Evolutionary conservation across 2,113 vertebrate species (phyloP).

Genomic region (Setophaga coronata): DNA sequence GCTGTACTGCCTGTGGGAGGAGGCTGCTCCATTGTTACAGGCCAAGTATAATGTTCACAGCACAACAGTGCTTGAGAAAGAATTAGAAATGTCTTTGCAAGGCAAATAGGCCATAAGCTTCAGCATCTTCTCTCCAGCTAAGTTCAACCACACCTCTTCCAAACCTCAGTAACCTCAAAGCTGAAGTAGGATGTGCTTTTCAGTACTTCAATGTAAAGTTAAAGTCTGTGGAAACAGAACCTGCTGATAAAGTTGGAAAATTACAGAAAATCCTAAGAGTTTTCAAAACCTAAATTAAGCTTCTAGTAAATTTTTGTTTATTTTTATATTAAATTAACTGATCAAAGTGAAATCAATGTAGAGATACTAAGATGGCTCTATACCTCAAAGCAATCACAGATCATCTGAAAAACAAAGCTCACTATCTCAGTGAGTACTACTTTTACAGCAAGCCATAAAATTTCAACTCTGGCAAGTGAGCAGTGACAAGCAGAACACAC

Average conservation of each 20-base stretch:
- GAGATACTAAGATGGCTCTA: not conserved
- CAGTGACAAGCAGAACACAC: conserved; percentile 69
- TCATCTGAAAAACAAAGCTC: not conserved
- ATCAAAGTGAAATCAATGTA: not conserved
- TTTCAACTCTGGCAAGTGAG: not conserved
- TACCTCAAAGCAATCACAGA: not conserved
- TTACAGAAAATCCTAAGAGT: not conserved
- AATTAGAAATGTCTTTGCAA: not conserved
- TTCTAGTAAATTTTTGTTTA: not conserved
- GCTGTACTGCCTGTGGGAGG: not conserved
- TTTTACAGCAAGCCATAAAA: not conserved
- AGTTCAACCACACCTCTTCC: not conserved
- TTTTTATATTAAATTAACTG: not conserved
- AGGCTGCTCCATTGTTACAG: not conserved
- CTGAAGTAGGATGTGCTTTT: not conserved
- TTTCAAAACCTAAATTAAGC: not conserved
- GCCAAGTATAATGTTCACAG: not conserved
- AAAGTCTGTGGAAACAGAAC: not conserved
- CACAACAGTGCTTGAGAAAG: not conserved
- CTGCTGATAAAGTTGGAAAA: not conserved
- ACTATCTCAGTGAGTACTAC: not conserved
- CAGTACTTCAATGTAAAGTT: not conserved
- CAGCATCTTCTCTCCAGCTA: not conserved
- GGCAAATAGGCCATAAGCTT: not conserved
- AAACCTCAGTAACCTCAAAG: not conserved